A percentile compares a stretch with the other conserved stretches of the same genome.
These are phyloP conservation scores for Mustela lutreola DNA, from an alignment of 2,113 vertebrate species.

Conservation along the genomic window DNA sequence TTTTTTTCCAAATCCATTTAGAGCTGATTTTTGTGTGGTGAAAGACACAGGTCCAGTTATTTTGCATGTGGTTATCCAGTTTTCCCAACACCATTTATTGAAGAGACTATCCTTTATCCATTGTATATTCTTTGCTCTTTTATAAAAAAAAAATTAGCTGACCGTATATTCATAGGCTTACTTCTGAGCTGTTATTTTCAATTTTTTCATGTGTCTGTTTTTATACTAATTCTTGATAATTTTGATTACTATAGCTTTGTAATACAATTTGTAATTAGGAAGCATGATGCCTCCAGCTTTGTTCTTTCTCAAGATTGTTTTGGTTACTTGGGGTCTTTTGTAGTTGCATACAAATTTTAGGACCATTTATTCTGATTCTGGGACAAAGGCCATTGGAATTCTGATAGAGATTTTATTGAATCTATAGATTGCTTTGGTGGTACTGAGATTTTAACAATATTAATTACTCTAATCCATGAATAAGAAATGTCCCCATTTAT, in stretches of 20 bases:
- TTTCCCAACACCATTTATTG: not conserved
- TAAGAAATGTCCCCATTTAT: not conserved
- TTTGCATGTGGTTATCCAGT: not conserved
- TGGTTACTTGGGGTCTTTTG: not conserved
- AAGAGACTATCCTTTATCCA: not conserved
- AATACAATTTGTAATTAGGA: not conserved
- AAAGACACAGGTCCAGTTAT: not conserved
- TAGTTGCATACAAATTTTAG: not conserved
- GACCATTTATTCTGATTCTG: not conserved
- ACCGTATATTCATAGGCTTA: not conserved
- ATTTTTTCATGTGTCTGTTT: not conserved
- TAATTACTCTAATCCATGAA: not conserved
- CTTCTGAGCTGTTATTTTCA: not conserved
- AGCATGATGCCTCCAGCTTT: not conserved
- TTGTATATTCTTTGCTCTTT: not conserved
- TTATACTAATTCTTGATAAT: not conserved
- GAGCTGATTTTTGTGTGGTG: not conserved
- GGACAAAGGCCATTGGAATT: not conserved
- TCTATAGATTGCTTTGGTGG: not conserved
- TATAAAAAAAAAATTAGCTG: not conserved
- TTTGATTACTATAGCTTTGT: not conserved
- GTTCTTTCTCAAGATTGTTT: not conserved
- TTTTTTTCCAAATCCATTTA: not conserved
- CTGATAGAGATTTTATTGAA: not conserved
- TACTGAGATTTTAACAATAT: not conserved